Conservation (phyloP, 2,797 vertebrate genomes). For the Xiphophorus birchmanni region DNA sequence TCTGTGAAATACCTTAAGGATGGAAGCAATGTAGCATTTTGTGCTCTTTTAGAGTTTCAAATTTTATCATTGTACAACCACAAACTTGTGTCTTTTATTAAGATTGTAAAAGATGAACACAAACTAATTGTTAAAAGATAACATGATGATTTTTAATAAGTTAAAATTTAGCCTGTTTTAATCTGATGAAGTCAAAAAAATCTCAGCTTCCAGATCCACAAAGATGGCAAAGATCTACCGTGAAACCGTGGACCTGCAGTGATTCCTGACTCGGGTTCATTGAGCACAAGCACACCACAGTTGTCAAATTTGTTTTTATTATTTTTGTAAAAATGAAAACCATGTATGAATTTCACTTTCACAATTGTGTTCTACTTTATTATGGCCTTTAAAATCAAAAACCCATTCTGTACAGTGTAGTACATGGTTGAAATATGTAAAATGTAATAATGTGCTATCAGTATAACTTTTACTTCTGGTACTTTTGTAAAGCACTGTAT, state of each 20-base stretch:
- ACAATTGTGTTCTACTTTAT: neutral
- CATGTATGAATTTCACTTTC: neutral
- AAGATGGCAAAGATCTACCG: neutral
- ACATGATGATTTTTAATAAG: neutral
- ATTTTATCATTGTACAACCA: no score
- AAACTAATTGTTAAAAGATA: no score
- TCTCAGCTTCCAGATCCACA: neutral
- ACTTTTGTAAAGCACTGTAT: neutral
- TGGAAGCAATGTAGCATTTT: neutral
- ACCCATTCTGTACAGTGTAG: neutral
- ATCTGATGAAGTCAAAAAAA: neutral
- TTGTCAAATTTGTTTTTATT: neutral
- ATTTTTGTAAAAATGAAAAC: neutral
- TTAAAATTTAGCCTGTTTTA: neutral
- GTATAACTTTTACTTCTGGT: neutral
- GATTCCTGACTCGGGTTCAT: neutral
- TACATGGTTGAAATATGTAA: neutral
- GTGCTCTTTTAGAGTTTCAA: neutral
- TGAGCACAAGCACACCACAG: neutral
- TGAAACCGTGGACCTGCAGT: neutral
- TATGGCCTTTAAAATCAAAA: neutral
- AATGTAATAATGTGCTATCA: neutral
- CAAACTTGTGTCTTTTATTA: no score
- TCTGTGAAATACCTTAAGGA: neutral
- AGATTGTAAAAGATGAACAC: no score